Base-by-base conservation (phyloP, 2,797 vertebrate genomes). In the Synaphobranchus kaupii region DNA sequence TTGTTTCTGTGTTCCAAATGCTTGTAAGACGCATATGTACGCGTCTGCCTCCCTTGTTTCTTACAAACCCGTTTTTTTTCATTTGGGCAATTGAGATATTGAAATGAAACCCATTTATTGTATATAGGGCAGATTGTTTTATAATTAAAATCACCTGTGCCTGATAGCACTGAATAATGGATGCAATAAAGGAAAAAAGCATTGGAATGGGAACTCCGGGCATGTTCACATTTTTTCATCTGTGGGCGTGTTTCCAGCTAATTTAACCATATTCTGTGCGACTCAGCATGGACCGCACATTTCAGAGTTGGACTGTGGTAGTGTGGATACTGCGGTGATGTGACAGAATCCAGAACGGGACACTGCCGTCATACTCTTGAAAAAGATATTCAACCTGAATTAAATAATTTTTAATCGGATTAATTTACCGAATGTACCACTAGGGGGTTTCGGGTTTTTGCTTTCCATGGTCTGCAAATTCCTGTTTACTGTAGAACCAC, bases 71-170 rank as follows among this genome's bases (percentile, higher is more conserved):
- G 63, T n/a, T 68, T 68, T n/a, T 68, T 68, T 68, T 68, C 56
- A 28, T 68, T 28, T 68, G 63, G 8, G 63, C 25, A 68, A 68
- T 68, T 68, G 63, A n/a, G 63, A 68, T 28, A 68, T 68, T 68
- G 63, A 68, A 68, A 68, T 68, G 63, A 68, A n/a, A 28, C 63
- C n/a, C 25, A 7, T 68, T 68, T 68, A 68, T 28, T 68, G 25
- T 28, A 68, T 68, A 28, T 68, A 10, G 63, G n/a, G 63, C 63
- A 1, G 25, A 7, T 25, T 68, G 63, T 28, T 68, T 68, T 68
- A 68, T 68, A 68, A 68, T 68, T n/a, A 68, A 68, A 68, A 28
- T 68, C 63, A 68, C 25, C 63, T n/a, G 28, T n/a, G 63, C n/a
- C 63, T 68, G n/a, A 25, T 68, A 68, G 63, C 63, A 28, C 25